These are phyloP conservation scores for Lethenteron reissneri DNA, from an alignment of 2,113 vertebrate species.

Conservation along the genomic window DNA sequence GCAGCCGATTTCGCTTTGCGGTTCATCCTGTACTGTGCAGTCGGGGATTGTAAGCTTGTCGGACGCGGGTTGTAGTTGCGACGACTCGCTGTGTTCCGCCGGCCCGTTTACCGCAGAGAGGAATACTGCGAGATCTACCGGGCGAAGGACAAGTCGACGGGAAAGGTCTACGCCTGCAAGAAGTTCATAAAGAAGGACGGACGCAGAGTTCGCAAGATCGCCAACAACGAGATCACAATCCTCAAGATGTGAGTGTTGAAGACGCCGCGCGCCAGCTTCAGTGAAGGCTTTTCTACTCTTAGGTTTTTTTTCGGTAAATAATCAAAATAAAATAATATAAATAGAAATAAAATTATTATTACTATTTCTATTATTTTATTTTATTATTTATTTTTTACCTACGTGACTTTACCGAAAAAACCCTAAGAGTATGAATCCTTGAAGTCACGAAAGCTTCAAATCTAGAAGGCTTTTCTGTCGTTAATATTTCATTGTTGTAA, in stretches of 20 bases:
- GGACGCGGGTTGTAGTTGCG: no score
- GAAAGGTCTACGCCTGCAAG: conserved; percentile 89
- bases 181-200: conserved; percentile 91
- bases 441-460: no score
- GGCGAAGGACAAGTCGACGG: conserved; percentile 72
- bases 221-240: conserved; percentile 92
- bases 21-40: no score
- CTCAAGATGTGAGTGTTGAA: conserved; percentile 63
- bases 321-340: background rate
- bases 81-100: no score
- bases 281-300: background rate
- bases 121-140: conserved; percentile 97
- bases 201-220: conserved; percentile 81
- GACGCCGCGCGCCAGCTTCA: background rate
- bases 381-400: no score
- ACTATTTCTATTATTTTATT: background rate
- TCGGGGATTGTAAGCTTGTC: no score
- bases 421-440: no score
- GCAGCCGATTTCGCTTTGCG: no score
- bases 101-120: conserved; percentile 30
- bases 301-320: background rate
- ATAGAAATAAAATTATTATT: background rate
- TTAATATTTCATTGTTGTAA: no score
- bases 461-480: background rate
- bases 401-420: no score